These are phyloP conservation scores for Lepidocolaptes lacrymiger DNA, from an alignment of 2,797 vertebrate genomes.

Conservation along the genomic window DNA sequence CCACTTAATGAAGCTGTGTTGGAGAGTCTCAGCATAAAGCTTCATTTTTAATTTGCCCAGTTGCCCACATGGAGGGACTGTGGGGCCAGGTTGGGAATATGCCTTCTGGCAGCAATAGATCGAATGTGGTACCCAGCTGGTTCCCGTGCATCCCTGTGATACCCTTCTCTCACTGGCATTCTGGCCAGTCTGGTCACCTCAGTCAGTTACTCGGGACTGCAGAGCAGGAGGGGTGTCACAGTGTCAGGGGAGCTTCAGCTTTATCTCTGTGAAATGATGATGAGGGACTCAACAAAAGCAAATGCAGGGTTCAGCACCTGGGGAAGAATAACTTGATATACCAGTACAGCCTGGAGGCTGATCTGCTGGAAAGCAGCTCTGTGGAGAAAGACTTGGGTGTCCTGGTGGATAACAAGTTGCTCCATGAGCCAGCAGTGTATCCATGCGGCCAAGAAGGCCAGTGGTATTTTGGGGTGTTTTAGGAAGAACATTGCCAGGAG, in stretches of 20 bases:
- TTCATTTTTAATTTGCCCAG: not conserved
- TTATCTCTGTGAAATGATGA: not conserved
- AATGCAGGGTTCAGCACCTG: too few relatives aligned
- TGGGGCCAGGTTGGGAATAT: not conserved
- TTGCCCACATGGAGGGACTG: not conserved
- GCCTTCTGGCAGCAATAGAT: not conserved
- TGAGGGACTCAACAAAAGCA: not conserved
- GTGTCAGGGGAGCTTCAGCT: not conserved
- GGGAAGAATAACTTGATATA: not conserved
- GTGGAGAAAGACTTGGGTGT: not conserved
- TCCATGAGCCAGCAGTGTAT: not conserved
- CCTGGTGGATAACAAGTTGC: not conserved
- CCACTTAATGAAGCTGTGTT: not conserved
- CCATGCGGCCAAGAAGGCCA: not conserved
- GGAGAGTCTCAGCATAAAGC: accelerated
- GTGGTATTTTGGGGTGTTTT: not conserved
- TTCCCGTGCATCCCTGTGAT: not conserved
- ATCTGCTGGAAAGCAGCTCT: not conserved
- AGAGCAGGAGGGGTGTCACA: not conserved
- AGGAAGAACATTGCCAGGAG: not conserved
- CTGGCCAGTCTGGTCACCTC: not conserved
- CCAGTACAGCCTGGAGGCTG: not conserved
- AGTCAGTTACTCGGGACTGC: accelerated
- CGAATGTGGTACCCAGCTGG: accelerated
- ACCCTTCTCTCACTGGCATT: not conserved